A percentile compares a stretch with the other conserved stretches of the same genome.
These are phyloP conservation scores for Celastrina argiolus DNA, from an alignment of 2,888 invertebrate species.

Conservation along the genomic window DNA sequence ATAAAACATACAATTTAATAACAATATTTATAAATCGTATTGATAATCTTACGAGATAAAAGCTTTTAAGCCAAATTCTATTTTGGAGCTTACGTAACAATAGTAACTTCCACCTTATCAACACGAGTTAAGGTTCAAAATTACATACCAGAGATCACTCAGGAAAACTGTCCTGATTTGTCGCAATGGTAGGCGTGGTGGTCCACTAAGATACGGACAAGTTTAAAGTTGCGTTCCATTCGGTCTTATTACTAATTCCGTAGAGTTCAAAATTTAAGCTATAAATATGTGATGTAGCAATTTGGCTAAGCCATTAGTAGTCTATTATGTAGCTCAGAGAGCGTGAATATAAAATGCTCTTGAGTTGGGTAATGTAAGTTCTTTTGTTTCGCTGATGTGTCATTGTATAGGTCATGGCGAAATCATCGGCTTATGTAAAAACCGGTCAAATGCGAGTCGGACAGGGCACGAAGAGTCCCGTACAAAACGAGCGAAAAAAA, in stretches of 20 bases:
- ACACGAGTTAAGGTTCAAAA: not conserved
- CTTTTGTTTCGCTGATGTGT: conserved; percentile 64
- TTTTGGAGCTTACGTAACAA: not conserved
- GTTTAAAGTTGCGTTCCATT: conserved; percentile 20
- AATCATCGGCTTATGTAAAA: conserved; percentile 33
- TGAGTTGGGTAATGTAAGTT: conserved; percentile 70
- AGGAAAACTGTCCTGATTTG: conserved; percentile 67
- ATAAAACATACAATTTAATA: conserved; percentile 1
- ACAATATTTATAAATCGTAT: not conserved
- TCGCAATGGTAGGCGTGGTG: conserved; percentile 69
- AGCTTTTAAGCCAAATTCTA: not conserved
- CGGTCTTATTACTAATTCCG: conserved; percentile 24
- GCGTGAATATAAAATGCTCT: conserved; percentile 55
- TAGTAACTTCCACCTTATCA: not conserved
- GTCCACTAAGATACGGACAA: conserved; percentile 44
- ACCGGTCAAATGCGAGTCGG: too few species aligned
- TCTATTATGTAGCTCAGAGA: conserved; percentile 57
- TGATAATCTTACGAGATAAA: not conserved
- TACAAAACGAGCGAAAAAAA: too few species aligned
- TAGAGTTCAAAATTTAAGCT: conserved; percentile 32
- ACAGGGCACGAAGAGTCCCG: too few species aligned
- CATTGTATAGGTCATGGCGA: conserved; percentile 66
- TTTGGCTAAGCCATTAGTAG: conserved; percentile 58
- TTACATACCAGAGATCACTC: conserved; percentile 25
- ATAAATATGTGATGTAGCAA: conserved; percentile 44